Conservation (phyloP, 2,113 vertebrate genomes). For the Prionailurus viverrinus region DNA sequence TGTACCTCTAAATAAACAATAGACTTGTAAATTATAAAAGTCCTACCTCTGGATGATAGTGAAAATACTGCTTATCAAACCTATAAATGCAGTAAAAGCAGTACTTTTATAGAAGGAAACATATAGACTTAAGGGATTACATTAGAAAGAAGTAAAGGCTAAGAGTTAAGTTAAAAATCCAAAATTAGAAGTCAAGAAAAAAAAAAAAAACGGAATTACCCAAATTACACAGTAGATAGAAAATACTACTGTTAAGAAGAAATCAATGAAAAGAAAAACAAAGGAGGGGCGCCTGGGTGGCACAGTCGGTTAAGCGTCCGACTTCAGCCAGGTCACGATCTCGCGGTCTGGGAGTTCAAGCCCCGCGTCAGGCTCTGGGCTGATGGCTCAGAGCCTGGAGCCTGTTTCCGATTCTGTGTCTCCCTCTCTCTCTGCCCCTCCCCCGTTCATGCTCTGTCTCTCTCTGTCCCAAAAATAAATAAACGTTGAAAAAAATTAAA, state of each 20-base stretch:
- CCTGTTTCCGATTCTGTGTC: too few species aligned
- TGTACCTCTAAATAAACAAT: neutral
- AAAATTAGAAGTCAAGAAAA: neutral
- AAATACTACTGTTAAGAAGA: neutral
- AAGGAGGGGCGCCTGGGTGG: neutral
- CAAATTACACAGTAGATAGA: neutral
- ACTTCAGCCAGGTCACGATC: too few species aligned
- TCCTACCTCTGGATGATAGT: neutral
- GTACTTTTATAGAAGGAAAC: neutral
- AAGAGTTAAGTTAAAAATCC: neutral
- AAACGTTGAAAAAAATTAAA: too few species aligned
- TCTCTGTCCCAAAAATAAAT: too few species aligned
- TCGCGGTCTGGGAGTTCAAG: too few species aligned
- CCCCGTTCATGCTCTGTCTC: too few species aligned
- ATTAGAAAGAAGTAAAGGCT: neutral
- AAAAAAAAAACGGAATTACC: neutral
- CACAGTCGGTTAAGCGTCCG: too few species aligned
- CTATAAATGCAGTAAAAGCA: neutral
- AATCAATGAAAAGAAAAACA: neutral
- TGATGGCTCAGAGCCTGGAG: too few species aligned
- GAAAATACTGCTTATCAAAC: neutral
- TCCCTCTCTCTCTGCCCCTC: too few species aligned
- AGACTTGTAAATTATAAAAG: neutral
- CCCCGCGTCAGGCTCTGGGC: too few species aligned
- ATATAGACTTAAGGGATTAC: neutral